A percentile compares a stretch with the other conserved stretches of the same genome.
These are phyloP conservation scores for Cydia fagiglandana DNA, from an alignment of 1,140 invertebrate genomes.

Conservation along the genomic window DNA sequence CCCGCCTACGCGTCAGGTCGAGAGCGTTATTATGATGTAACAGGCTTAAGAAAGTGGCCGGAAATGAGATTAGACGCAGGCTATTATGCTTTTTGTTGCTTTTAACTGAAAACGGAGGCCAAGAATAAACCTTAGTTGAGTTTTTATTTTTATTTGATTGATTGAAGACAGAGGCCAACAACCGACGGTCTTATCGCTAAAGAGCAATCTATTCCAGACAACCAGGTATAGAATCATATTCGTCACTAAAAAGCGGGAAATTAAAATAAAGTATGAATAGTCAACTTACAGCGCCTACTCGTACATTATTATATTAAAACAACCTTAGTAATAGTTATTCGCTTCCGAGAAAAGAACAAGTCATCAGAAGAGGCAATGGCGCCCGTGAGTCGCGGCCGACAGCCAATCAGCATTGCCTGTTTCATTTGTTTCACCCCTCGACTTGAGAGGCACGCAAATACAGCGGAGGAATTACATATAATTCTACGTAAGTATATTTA, in stretches of 20 bases:
- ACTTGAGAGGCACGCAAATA: slow-evolving; percentile 14
- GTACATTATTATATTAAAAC: no score
- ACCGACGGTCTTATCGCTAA: no score
- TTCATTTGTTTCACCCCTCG: slow-evolving; percentile 4
- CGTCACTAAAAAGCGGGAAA: no score
- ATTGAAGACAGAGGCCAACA: no score
- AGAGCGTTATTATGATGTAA: slow-evolving; percentile 6
- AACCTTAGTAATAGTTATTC: neutral
- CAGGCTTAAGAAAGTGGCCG: neutral
- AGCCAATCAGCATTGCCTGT: slow-evolving; percentile 13
- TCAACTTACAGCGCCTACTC: no score
- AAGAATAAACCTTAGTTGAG: neutral
- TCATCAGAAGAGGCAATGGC: slow-evolving; percentile 12
- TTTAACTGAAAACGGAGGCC: neutral
- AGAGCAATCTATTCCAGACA: no score
- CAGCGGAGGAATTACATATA: neutral
- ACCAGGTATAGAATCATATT: no score
- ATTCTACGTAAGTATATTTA: no score
- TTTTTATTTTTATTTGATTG: no score
- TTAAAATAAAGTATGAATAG: no score
- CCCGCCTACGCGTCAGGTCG: neutral
- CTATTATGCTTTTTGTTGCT: neutral
- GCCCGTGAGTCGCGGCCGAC: slow-evolving; percentile 8
- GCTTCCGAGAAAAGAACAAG: neutral
- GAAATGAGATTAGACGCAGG: neutral